A percentile compares a stretch with the other conserved stretches of the same genome.
These are phyloP conservation scores for Xanthia togata DNA, from an alignment of 2,888 invertebrate genomes.

Conservation along the genomic window DNA sequence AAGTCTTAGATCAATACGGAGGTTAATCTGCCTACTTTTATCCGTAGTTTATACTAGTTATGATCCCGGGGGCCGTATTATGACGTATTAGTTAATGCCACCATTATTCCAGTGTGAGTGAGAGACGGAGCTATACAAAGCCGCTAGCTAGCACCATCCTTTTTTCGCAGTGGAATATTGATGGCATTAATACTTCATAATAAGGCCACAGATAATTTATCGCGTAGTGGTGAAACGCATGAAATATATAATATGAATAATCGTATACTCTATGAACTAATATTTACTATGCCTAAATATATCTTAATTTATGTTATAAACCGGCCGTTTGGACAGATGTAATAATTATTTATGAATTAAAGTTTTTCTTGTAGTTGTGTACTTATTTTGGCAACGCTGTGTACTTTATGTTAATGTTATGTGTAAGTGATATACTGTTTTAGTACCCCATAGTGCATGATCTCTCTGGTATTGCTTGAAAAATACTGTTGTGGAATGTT, in stretches of 20 bases:
- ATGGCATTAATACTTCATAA: too few species aligned
- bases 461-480: slow-evolving; percentile 56
- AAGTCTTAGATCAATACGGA: background rate
- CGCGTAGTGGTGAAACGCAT: slow-evolving; percentile 31
- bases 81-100: too few species aligned
- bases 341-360: slow-evolving; percentile 50
- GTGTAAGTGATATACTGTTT: slow-evolving; percentile 64
- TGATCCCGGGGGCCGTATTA: too few species aligned
- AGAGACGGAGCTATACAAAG: too few species aligned
- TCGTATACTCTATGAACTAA: slow-evolving; percentile 13
- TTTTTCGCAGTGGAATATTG: too few species aligned
- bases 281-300: slow-evolving; percentile 40
- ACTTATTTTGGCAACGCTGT: slow-evolving; percentile 62
- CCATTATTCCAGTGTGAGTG: too few species aligned
- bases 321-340: slow-evolving; percentile 48
- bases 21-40: background rate
- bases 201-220: background rate
- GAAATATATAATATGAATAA: slow-evolving; percentile 22
- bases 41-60: background rate
- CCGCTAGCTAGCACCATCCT: too few species aligned
- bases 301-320: slow-evolving; percentile 40
- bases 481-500: slow-evolving; percentile 35
- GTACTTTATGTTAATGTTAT: slow-evolving; percentile 61
- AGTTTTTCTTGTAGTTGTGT: slow-evolving; percentile 58
- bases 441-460: slow-evolving; percentile 66